phyloP scores from a whole-genome alignment of 2,797 vertebrate genomes.

The Oreortyx pictus region DNA sequence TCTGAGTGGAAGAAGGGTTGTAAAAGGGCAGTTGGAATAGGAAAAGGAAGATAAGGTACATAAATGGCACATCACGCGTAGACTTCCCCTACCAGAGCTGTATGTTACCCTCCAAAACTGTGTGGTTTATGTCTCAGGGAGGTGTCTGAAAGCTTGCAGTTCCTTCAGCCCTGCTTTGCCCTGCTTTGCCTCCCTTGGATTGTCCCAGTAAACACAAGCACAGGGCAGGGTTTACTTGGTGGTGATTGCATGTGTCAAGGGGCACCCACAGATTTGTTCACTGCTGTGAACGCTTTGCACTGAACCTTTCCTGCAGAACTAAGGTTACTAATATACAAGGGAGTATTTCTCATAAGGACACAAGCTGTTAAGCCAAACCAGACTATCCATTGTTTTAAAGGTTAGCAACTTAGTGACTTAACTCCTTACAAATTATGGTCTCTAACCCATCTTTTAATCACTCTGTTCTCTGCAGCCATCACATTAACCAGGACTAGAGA shows the following conservation, averaged over 20 bases:
- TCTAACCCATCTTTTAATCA: not conserved
- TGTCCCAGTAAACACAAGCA: not conserved
- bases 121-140: rapidly evolving
- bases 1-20: not conserved
- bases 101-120: not conserved
- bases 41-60: not conserved
- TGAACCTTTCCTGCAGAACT: not conserved
- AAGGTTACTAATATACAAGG: not conserved
- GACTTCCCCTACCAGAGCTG: not conserved
- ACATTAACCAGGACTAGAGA: not conserved
- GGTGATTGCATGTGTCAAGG: not conserved
- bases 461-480: not conserved
- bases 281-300: not conserved
- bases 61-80: rapidly evolving
- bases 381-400: not conserved
- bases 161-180: not conserved
- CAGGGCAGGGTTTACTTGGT: not conserved
- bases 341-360: not conserved
- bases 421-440: not conserved
- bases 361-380: not conserved
- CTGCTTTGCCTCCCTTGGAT: rapidly evolving
- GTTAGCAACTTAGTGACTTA: not conserved
- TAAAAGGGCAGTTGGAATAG: not conserved
- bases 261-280: not conserved
- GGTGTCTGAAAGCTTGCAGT: not conserved